Evolutionary conservation across 2,113 vertebrate genomes (phyloP), one percentile per base, ranked within the genome.

Genomic region (Camarhynchus parvulus): DNA sequence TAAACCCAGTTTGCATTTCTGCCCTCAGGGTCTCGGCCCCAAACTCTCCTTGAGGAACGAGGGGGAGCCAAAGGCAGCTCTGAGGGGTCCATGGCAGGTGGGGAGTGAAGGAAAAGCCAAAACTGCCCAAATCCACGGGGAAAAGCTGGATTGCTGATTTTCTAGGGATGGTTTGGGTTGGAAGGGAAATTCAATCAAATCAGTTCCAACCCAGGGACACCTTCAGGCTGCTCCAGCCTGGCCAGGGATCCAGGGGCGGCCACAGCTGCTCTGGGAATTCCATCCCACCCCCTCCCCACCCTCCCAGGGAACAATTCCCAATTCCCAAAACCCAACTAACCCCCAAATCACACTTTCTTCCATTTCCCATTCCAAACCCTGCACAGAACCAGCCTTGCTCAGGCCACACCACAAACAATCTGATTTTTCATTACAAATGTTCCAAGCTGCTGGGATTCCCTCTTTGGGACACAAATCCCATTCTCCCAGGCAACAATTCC

Each of bases 81-180:
- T 0, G 0, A 52, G 42, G 37, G n/a, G 5, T 1, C 15, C 30
- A 1, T 0, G 2, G 50, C 46, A 35, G 20, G 7, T 10, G 62
- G 18, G 33, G 30, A 76, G 44, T 0, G 3, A 37, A 41, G 30
- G 13, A 25, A 59, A 50, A 49, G 78, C 14, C 9, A 55, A 46
- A 89, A 67, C 3, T 8, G 4, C 42, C 7, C 33, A 59, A 89
- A 86, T 8, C 35, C 35, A 5, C 0, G 0, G 61, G 37, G 10
- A 42, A 58, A 80, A 23, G 24, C 1, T 2, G 14, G 44, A 12
- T 16, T 56, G 49, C 7, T 49, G 37, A 16, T 52, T 80, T 62
- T 16, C 31, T 10, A 31, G 11, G 35, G 14, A 49, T 5, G 44
- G 68, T 33, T 67, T 44, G 61, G 27, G 23, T 24, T 6, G 52